Base-by-base conservation (phyloP, 1,140 invertebrate species). In the Bombus breviceps region DNA sequence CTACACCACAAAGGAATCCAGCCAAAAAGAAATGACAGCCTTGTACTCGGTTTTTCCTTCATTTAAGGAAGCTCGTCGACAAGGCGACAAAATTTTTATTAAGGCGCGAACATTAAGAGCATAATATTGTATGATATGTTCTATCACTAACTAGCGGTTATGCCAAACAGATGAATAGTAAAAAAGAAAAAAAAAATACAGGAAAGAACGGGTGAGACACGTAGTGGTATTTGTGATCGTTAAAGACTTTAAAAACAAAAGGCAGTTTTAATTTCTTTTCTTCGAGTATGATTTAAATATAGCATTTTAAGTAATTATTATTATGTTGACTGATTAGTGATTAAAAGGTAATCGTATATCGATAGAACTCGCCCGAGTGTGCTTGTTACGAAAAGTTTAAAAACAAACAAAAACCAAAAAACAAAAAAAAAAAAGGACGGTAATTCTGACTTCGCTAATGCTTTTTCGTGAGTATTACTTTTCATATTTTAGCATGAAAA, bases 1-100 rank as follows among this genome's bases (percentile, higher is more conserved):
- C 97, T 89, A 99, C 98, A 93, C 98, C 98, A 91, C 98, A 98
- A 83, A 96, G 98, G 89, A 97, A 97, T 91, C 97, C 97, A 89
- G 97, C 97, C 91, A 98, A 98, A 96, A 98, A 98, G 96, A 98
- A 98, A 95, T 95, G 95, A 95, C 94, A 93, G 91, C 93, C 94
- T 93, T 93, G 83, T 57, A 87, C 92, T 81, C 90, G 92, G 71
- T 84, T 92, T 86, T 92, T 94, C 75, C 75, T 78, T 41, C 75
- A 78, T 18, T 78, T 88, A 82, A 90, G 82, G 68, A 83, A 91
- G 78, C 79, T 87, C 82, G 75, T 78, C 75, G 75, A 78, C 18
- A 78, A 83, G 82, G 59, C 82, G 76, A 37, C 47, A 22, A 69
- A 83, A 69, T 77, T 83, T 83, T 66, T 83, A 57, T 83, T 69